Evolutionary conservation across 2,797 vertebrate genomes (phyloP), one percentile per base, ranked within the genome.

Genomic region (Allobates femoralis): DNA sequence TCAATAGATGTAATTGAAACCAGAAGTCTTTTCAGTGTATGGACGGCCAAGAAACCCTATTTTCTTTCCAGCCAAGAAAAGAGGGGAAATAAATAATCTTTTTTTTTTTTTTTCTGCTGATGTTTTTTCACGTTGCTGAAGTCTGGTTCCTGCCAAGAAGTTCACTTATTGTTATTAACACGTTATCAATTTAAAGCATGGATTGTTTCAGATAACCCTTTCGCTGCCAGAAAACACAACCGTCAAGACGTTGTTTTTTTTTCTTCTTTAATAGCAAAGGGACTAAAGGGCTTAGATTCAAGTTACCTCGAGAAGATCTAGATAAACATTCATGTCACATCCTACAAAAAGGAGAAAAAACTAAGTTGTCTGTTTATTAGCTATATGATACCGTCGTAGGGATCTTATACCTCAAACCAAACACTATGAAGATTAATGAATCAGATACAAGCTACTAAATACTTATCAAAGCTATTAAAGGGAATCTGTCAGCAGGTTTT

Each of bases 1-100:
- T 92, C 89, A 83, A 93, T 79, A 92, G 89, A 92, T 94, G 93
- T 94, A 95, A 95, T 94, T 93, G 92, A 94, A 94, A 94, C 92
- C 93, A 94, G 92, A 95, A 93, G 90, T 91, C 93, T 93, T 90
- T 92, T 92, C 91, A 92, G 91, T 89, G 90, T 90, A 84, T 92
- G 90, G 79, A 19, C 85, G 91, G 93, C 92, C 93, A 94, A 92
- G 89, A 93, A 93, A 91, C 89, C 91, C 92, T 90, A 89, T 93
- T 94, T 94, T 94, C 91, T 91, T 89, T 91, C 89, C 90, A 91
- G 7, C 89, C 88, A 91, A 89, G 91, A n/a, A 91, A 93, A 50
- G n/a, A 12, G 91, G 87, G 83, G 89, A 91, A 94, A 92, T 93
- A 94, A 93, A 91, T 93, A 91, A 87, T 89, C n/a, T n/a, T 41